These are phyloP conservation scores for Amblyopsis hoosieri DNA, from an alignment of 2,797 vertebrate genomes.

Conservation along the genomic window DNA sequence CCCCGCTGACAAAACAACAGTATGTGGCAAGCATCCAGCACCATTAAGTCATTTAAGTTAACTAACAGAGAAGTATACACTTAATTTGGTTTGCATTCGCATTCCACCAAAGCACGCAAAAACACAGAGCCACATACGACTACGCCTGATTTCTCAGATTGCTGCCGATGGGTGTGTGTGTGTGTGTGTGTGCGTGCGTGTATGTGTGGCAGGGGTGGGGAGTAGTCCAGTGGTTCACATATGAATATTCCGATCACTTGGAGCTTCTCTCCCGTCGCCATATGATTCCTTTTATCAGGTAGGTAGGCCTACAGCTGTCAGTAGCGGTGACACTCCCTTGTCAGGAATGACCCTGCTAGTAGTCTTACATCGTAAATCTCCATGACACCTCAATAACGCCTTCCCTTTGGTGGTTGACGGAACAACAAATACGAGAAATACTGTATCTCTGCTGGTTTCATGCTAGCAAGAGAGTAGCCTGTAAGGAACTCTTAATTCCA, in stretches of 20 bases:
- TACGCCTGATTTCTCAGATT: no score
- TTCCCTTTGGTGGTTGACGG: conserved; percentile 36
- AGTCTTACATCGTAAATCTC: conserved; percentile 67
- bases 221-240: background rate
- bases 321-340: conserved; percentile 67
- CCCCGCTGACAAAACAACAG: background rate
- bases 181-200: background rate
- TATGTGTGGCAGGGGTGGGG: background rate
- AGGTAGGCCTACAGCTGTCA: conserved; percentile 33
- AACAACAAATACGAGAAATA: conserved; percentile 33
- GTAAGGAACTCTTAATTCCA: no score
- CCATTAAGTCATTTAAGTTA: no score
- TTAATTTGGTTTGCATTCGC: background rate
- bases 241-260: conserved; percentile 9
- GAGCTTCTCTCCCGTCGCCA: conserved; percentile 5
- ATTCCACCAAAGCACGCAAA: background rate
- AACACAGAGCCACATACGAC: background rate
- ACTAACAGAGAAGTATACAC: background rate
- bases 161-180: background rate
- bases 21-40: background rate
- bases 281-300: background rate
- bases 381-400: conserved; percentile 73
- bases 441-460: conserved; percentile 25
- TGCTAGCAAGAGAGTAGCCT: conserved; percentile 3
- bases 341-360: conserved; percentile 63